A percentile compares a stretch with the other conserved stretches of the same genome.
These are phyloP conservation scores for Gerosis bhagava DNA, from an alignment of 2,888 invertebrate species.

Conservation along the genomic window DNA sequence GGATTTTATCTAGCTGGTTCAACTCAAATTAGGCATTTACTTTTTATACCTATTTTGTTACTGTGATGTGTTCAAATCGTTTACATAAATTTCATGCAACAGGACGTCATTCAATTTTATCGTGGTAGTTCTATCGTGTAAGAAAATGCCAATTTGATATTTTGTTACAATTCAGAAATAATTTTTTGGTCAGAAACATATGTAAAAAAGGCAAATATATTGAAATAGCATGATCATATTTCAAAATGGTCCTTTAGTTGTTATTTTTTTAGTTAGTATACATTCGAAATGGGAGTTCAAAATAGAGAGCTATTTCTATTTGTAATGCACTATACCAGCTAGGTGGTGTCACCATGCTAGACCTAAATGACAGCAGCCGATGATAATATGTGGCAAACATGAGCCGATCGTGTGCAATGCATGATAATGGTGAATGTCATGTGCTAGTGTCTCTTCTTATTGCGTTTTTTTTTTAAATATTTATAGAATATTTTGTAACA, in stretches of 20 bases:
- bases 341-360: slow-evolving; percentile 77
- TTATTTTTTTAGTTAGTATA: no score
- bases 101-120: slow-evolving; percentile 8
- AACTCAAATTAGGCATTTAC: slow-evolving; percentile 24
- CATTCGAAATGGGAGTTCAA: slow-evolving; percentile 64
- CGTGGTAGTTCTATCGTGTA: slow-evolving; percentile 6
- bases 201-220: no score
- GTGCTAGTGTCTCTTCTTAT: slow-evolving; percentile 69
- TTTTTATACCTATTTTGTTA: slow-evolving; percentile 10
- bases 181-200: no score
- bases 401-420: slow-evolving; percentile 77
- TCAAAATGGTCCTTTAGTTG: no score
- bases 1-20: slow-evolving; percentile 1
- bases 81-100: slow-evolving; percentile 13
- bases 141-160: slow-evolving; percentile 25
- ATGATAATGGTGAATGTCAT: slow-evolving; percentile 69
- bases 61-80: slow-evolving; percentile 8
- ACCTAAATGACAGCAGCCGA: slow-evolving; percentile 69
- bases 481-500: no score
- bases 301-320: slow-evolving; percentile 53
- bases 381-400: slow-evolving; percentile 58
- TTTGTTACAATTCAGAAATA: no score
- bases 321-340: slow-evolving; percentile 70
- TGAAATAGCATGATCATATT: no score
- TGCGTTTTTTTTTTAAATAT: no score